phyloP scores from a whole-genome alignment of 2,888 invertebrate genomes.

The Ennomos erosarius region DNA sequence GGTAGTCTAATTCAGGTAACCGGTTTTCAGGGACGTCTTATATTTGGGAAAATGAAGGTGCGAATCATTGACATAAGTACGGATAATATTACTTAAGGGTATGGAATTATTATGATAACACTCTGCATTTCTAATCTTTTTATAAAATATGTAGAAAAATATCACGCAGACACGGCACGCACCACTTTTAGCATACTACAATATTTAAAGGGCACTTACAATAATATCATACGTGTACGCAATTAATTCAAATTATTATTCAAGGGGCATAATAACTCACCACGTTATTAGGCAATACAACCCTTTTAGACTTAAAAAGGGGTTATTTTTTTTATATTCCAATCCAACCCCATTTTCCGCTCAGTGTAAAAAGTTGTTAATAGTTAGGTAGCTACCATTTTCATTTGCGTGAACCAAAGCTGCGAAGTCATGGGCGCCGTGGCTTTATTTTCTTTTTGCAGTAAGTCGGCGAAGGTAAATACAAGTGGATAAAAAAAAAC shows the following conservation, averaged over 20 bases:
- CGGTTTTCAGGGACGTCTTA: conserved; percentile 25
- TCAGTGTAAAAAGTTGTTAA: neutral
- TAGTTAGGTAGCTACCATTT: conserved; percentile 7
- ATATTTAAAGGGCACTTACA: too few species aligned
- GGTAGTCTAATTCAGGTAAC: conserved; percentile 16
- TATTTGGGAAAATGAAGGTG: conserved; percentile 20
- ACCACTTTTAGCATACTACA: too few species aligned
- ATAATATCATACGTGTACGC: too few species aligned
- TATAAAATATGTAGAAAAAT: too few species aligned
- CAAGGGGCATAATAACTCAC: too few species aligned
- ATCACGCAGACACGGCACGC: too few species aligned
- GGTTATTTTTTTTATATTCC: neutral
- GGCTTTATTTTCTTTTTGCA: too few species aligned
- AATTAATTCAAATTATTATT: too few species aligned
- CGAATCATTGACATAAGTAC: conserved; percentile 3
- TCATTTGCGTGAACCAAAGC: neutral
- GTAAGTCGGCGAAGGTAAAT: too few species aligned
- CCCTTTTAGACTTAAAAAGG: conserved; percentile 14
- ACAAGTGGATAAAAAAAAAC: too few species aligned
- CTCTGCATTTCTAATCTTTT: too few species aligned
- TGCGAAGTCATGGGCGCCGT: too few species aligned
- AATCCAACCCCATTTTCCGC: neutral
- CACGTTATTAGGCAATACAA: conserved; percentile 7
- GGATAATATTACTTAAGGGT: conserved; percentile 9
- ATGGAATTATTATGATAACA: conserved; percentile 1